These are phyloP conservation scores for Apogon hyalosoma DNA, from an alignment of 2,797 vertebrate species.

Conservation along the genomic window DNA sequence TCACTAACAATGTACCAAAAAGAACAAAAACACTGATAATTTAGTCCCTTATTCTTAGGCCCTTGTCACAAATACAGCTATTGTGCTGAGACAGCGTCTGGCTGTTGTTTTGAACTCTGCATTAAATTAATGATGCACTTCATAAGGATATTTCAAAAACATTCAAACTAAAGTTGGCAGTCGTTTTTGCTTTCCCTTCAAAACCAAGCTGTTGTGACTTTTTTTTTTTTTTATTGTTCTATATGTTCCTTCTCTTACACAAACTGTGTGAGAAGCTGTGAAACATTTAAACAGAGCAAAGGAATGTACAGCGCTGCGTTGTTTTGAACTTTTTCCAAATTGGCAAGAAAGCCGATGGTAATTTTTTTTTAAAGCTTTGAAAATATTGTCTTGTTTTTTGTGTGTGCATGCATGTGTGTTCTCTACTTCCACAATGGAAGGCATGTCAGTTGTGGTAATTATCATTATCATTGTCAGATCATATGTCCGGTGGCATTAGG, in stretches of 20 bases:
- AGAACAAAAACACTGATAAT: constrained; percentile 22
- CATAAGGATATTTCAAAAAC: constrained; percentile 30
- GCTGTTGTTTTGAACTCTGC: constrained; percentile 19
- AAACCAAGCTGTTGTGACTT: constrained; percentile 26
- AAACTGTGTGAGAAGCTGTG: constrained; percentile 21
- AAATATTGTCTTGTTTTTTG: constrained; percentile 24
- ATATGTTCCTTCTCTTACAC: constrained; percentile 26
- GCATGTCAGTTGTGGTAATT: constrained; percentile 71
- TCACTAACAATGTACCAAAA: constrained; percentile 5
- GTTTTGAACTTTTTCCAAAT: constrained; percentile 19
- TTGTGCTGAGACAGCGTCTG: constrained; percentile 17
- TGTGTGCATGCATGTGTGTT: constrained; percentile 17
- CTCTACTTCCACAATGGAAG: constrained; percentile 57
- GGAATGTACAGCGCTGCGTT: constrained; percentile 12
- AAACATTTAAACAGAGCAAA: constrained; percentile 7
- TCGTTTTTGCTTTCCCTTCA: neutral
- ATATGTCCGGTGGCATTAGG: constrained; percentile 69
- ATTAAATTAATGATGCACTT: constrained; percentile 33
- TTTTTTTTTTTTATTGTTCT: constrained; percentile 25
- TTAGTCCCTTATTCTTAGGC: neutral
- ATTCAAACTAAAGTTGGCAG: constrained; percentile 30
- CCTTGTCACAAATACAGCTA: constrained; percentile 8
- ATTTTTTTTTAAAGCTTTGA: constrained; percentile 21
- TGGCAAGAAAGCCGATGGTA: constrained; percentile 15
- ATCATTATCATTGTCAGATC: constrained; percentile 77